Percentiles rank a stretch among this genome's conserved stretches.
phyloP scores from a whole-genome alignment of 2,888 invertebrate genomes.

The Tipula confusa region DNA sequence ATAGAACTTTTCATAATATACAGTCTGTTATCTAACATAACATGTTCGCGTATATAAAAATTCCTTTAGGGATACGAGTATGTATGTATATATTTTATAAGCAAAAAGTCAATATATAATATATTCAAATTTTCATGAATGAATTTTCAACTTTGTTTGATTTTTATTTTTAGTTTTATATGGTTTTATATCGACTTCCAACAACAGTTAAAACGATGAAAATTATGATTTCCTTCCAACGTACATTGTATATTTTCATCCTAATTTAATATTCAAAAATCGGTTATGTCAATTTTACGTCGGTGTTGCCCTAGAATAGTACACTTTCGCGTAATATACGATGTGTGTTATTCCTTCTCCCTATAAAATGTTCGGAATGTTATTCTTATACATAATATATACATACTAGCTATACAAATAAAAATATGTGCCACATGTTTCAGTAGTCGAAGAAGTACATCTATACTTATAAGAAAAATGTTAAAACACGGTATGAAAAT shows the following conservation, averaged over 20 bases:
- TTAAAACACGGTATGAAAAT: background rate
- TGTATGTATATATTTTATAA: too few relatives aligned
- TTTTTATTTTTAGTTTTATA: background rate
- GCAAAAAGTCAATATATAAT: background rate
- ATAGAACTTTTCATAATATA: background rate
- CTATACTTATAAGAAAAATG: background rate
- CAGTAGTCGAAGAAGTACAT: background rate
- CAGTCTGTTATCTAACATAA: background rate
- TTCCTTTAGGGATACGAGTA: too few relatives aligned
- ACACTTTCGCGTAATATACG: background rate
- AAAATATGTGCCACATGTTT: background rate
- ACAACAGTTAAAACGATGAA: background rate
- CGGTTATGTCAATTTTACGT: background rate
- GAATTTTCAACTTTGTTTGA: background rate
- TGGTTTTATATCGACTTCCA: background rate
- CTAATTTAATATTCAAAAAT: background rate
- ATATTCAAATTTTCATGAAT: background rate
- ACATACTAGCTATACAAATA: background rate
- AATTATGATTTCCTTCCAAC: background rate
- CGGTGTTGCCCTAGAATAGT: background rate
- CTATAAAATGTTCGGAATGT: background rate
- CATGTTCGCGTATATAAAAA: too few relatives aligned
- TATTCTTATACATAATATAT: background rate
- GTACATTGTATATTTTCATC: background rate
- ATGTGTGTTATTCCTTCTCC: background rate